Evolutionary conservation across 2,888 invertebrate genomes (phyloP), one percentile per base, ranked within the genome.

Genomic region (Meandrusa payeni): DNA sequence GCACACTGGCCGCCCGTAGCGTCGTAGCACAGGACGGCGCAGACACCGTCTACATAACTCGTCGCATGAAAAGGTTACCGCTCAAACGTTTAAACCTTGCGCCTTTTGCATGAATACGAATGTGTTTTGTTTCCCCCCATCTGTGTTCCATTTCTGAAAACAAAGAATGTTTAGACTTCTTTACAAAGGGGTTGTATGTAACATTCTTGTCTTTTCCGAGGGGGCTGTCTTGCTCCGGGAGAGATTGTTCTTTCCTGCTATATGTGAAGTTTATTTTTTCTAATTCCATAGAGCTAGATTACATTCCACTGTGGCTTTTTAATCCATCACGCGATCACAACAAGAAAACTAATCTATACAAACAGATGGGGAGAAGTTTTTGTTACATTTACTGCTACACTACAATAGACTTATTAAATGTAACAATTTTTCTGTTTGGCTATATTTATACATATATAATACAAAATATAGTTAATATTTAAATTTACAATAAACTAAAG

Each of bases 21-120:
- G 20, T 12, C 54, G 70, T 69, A 71, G 69, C 71, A 69, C 73
- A 66, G 65, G 64, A 65, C 70, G 52, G 36, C 55, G 62, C 61
- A 42, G 63, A 55, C 64, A 45, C 59, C 57, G 49, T 48, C 48
- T 50, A 51, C 48, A 38, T 36, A 23, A 47, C 49, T 50, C 56
- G 55, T 59, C 63, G 54, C 60, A 69, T 74, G 79, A 79, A 82
- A 80, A 82, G 81, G 80, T 80, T 76, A 74, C 75, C 66, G 59
- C 57, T 72, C 68, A 74, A 76, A 66, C 78, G 68, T 68, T 79
- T 80, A 79, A 76, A 67, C 80, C 71, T 70, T 73, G 71, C 76
- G 76, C 77, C 74, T 80, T 78, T 77, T 76, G 71, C 71, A 76
- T 68, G 62, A 72, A 68, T 76, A 72, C 71, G 75, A 76, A 75